phyloP scores from a whole-genome alignment of 2,888 invertebrate genomes.

The Dryocosmus kuriphilus region DNA sequence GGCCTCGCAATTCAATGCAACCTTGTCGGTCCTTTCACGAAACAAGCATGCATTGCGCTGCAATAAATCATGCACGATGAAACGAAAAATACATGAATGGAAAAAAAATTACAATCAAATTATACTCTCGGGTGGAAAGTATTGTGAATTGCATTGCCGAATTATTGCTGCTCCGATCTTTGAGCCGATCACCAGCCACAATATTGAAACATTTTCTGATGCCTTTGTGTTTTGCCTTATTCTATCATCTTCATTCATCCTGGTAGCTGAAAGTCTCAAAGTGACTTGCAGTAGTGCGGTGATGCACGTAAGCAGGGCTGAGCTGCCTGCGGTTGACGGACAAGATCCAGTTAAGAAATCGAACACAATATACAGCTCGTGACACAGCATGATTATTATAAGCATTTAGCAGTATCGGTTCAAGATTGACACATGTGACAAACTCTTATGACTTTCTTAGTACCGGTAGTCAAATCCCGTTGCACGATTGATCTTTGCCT shows the following conservation, averaged over 20 bases:
- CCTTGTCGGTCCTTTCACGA: constrained; percentile 25
- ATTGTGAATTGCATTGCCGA: not conserved
- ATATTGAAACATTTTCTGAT: constrained; percentile 23
- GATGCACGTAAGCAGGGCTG: not conserved
- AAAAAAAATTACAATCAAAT: constrained; percentile 1
- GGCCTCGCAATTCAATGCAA: constrained; percentile 24
- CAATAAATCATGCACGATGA: constrained; percentile 32
- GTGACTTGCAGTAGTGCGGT: not conserved
- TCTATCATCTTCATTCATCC: not conserved
- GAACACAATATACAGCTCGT: not conserved
- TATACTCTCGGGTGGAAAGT: not conserved
- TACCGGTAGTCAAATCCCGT: constrained; percentile 47
- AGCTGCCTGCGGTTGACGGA: not conserved
- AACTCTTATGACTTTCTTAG: constrained; percentile 5
- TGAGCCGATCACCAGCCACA: not conserved
- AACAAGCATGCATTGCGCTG: constrained; percentile 21
- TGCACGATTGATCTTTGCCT: constrained; percentile 48
- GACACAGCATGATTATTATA: not conserved
- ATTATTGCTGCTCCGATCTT: not conserved
- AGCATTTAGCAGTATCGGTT: not conserved
- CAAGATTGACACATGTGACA: constrained; percentile 7
- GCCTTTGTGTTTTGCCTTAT: not conserved
- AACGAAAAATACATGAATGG: not conserved
- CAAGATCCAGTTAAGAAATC: not conserved
- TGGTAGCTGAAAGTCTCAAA: not conserved